Percentiles rank a stretch among this genome's conserved stretches.
Evolutionary conservation across 2,888 invertebrate genomes (phyloP).

Genomic region (Campoletis raptor): DNA sequence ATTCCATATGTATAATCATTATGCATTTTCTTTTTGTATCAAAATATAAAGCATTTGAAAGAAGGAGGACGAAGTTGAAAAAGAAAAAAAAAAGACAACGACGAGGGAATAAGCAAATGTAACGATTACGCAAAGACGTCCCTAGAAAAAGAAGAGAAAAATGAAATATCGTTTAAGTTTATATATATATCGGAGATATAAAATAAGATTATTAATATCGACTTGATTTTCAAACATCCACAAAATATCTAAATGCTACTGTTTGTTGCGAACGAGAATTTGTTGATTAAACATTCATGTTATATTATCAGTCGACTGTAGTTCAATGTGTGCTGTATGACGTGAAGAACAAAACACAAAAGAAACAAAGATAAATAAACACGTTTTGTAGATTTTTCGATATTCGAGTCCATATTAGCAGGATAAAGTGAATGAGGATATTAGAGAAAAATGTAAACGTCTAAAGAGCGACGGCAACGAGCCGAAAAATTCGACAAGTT

Average conservation of each 20-base stretch:
- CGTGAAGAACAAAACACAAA: not conserved
- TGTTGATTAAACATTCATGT: conserved; percentile 40
- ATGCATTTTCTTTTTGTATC: conserved; percentile 70
- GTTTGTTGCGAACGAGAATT: conserved; percentile 25
- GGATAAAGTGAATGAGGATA: conserved; percentile 35
- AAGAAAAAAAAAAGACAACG: conserved; percentile 17
- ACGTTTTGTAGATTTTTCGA: conserved; percentile 12
- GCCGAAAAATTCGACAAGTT: conserved; percentile 16
- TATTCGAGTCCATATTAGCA: conserved; percentile 25
- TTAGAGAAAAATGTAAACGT: conserved; percentile 48
- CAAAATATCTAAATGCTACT: not conserved
- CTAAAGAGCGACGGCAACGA: conserved; percentile 6
- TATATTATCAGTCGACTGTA: conserved; percentile 34
- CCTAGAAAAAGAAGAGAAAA: too few species aligned
- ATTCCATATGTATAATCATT: conserved; percentile 76
- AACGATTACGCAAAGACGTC: too few species aligned
- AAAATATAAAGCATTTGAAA: conserved; percentile 68
- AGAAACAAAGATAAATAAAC: not conserved
- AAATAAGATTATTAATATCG: too few species aligned
- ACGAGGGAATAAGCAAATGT: too few species aligned
- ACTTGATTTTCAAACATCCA: too few species aligned
- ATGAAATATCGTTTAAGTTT: too few species aligned
- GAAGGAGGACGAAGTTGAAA: conserved; percentile 35
- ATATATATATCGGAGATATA: too few species aligned
- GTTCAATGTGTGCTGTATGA: conserved; percentile 43